Base-by-base conservation (phyloP, 1,140 invertebrate genomes). In the Linepithema humile region DNA sequence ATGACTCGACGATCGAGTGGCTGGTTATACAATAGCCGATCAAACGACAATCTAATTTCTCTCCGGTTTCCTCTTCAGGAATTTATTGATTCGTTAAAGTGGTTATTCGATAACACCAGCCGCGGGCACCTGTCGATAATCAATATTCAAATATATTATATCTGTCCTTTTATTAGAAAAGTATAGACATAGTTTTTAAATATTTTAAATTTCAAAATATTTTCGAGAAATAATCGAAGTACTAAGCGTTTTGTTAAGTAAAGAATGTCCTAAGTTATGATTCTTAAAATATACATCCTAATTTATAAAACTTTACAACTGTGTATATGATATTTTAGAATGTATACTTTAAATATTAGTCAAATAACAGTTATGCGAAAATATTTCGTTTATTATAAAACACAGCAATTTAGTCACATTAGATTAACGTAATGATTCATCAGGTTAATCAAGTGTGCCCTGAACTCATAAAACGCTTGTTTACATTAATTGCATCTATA, bases 41-140 rank as follows among this genome's bases (percentile, higher is more conserved):
- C 59, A 48, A 55, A 65, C 65, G 48, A 48, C 43, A 67, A 70
- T 85, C 45, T 32, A 62, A 75, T 75, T 86, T 69, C 85, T 40
- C 35, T 38, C 20, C 15, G 15, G 15, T 62, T 86, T 53, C 48
- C 15, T 53, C 40, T n/a, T 45, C 55, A 62, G 15, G 55, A 85
- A 82, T 59, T 74, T 62, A 67, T 59, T 32, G 60, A 85, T 85
- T 82, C 45, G 64, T 55, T 20, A 75, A 62, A 35, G 38, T 53
- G 53, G 38, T 62, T 62, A 10, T 26, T 6, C 69, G 72, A 65
- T 82, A 74, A 82, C 40, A 72, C 38, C n/a, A 26, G 40, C 35
- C 1, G 10, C n/a, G 35, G 35, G 20, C 55, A 48, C 60, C 50
- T 85, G 50, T 85, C 43, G 64, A 82, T 73, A 69, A 53, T 82